phyloP scores from a whole-genome alignment of 2,797 vertebrate species.

The Vipera ursinii region DNA sequence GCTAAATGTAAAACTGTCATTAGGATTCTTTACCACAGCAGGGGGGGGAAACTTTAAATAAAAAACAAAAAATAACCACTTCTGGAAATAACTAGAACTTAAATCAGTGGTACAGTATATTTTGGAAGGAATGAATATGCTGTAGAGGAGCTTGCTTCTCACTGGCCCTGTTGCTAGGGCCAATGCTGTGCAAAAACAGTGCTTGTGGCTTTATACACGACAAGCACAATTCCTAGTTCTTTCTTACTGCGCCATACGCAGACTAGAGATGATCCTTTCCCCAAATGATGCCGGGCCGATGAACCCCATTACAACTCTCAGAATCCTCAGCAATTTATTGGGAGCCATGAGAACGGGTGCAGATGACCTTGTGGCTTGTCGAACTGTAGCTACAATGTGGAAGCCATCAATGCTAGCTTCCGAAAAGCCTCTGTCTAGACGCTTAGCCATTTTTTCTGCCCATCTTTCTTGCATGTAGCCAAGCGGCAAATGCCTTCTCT shows the following conservation, averaged over 20 bases:
- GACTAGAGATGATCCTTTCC: not conserved
- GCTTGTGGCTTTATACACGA: not conserved
- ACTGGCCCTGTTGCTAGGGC: not conserved
- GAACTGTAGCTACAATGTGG: not conserved
- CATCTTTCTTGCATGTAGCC: constrained; percentile 19
- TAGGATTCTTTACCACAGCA: not conserved
- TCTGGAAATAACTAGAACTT: not conserved
- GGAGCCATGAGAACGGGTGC: not conserved
- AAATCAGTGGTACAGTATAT: not conserved
- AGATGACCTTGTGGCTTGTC: not conserved
- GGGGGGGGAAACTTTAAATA: not conserved
- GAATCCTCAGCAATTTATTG: not conserved
- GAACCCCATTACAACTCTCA: not conserved
- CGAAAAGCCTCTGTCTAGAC: not conserved
- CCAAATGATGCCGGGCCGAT: not conserved
- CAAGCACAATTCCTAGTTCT: not conserved
- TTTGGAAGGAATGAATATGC: not conserved
- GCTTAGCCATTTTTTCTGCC: not conserved
- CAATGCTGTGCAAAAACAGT: not conserved
- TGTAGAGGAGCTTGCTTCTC: not conserved
- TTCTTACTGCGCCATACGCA: not conserved
- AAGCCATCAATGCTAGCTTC: not conserved
- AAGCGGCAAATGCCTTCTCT: constrained; percentile 7
- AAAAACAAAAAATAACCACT: too few species aligned
- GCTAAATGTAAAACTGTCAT: not conserved